Evolutionary conservation across 2,113 vertebrate genomes (phyloP).

Genomic region (Gobius niger): DNA sequence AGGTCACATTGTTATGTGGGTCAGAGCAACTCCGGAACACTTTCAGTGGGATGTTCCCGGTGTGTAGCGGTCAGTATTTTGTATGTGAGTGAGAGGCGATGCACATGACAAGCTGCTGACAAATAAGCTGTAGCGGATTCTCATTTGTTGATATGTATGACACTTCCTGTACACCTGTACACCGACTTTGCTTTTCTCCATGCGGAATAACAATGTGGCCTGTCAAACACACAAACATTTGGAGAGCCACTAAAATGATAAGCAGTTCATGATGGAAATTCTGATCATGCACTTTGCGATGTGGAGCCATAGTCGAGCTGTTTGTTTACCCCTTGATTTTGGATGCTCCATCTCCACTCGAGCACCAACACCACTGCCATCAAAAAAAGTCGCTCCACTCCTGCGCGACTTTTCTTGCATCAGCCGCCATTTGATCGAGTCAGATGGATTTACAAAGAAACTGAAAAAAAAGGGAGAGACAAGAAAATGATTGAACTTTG

Average conservation of each 20-base stretch:
- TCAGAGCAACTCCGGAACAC: too few species aligned
- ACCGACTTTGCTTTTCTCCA: background rate
- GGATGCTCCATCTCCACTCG: constrained; percentile 13
- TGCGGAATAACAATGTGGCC: background rate
- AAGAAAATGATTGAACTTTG: background rate
- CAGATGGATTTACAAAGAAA: too few species aligned
- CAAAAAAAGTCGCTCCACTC: constrained; percentile 5
- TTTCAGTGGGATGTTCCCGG: too few species aligned
- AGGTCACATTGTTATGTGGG: too few species aligned
- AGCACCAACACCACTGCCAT: background rate
- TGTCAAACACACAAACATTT: background rate
- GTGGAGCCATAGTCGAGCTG: background rate
- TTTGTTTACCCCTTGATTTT: constrained; percentile 7
- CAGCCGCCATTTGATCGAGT: background rate
- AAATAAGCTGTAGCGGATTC: too few species aligned
- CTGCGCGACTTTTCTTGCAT: constrained; percentile 10
- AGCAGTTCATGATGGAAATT: background rate
- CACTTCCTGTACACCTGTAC: too few species aligned
- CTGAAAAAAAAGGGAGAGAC: background rate
- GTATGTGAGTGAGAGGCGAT: too few species aligned
- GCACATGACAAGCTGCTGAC: too few species aligned
- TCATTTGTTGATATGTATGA: too few species aligned
- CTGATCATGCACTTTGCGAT: background rate
- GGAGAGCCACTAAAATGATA: background rate
- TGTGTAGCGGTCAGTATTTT: too few species aligned